Conservation (phyloP, 2,888 invertebrate genomes). For the Flexamia atlantica region DNA sequence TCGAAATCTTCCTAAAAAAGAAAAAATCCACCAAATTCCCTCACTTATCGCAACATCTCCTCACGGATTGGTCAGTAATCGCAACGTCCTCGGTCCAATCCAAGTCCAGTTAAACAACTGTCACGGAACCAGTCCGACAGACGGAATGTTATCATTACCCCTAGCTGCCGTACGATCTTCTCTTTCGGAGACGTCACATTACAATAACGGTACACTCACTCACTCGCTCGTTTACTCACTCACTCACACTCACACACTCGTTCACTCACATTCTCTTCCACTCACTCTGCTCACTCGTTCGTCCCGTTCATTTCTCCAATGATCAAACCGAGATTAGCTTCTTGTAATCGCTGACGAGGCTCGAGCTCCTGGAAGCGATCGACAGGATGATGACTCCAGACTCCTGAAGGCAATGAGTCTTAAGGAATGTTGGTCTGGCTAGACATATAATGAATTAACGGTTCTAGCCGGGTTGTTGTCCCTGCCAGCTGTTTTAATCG, state of each 20-base stretch:
- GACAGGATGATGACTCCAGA: too few relatives aligned
- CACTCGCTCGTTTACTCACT: neutral
- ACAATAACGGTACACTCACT: conserved; percentile 12
- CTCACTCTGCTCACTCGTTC: neutral
- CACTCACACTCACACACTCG: too few relatives aligned
- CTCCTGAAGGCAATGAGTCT: too few relatives aligned
- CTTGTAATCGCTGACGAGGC: neutral
- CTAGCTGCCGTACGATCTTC: neutral
- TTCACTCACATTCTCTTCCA: too few relatives aligned
- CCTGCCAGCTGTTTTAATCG: too few relatives aligned
- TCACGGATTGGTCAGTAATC: neutral
- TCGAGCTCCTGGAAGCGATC: neutral
- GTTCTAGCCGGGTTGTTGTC: too few relatives aligned
- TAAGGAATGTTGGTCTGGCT: too few relatives aligned
- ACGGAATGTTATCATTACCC: conserved; percentile 5
- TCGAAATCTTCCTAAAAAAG: too few relatives aligned
- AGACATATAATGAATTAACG: too few relatives aligned
- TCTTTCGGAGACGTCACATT: conserved; percentile 9
- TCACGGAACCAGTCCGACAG: neutral
- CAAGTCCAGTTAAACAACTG: conserved; percentile 4
- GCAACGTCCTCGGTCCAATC: neutral
- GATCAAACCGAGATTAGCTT: neutral
- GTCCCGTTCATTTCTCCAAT: neutral
- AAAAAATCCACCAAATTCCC: too few relatives aligned
- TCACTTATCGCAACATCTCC: too few relatives aligned